Evolutionary conservation across 1,140 invertebrate genomes (phyloP).

Genomic region (Atta texana): DNA sequence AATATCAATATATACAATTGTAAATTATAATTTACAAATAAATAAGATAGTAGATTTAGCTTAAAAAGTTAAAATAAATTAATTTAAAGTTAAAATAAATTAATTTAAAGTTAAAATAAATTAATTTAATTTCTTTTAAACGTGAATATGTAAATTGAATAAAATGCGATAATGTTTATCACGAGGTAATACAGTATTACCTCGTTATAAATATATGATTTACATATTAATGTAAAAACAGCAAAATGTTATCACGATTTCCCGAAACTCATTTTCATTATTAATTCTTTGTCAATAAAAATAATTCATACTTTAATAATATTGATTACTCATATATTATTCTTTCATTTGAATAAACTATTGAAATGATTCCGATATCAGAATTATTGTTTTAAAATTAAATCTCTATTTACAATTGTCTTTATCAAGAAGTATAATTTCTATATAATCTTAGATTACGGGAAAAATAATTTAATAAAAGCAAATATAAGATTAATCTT

Average conservation of each 20-base stretch:
- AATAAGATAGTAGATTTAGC: not conserved
- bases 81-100: constrained; percentile 10
- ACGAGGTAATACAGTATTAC: not conserved
- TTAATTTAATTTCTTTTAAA: constrained; percentile 11
- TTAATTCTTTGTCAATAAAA: constrained; percentile 26
- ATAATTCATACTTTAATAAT: not conserved
- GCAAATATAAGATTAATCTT: not conserved
- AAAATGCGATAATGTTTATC: constrained; percentile 1
- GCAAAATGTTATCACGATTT: not conserved
- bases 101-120: not conserved
- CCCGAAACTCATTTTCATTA: not conserved
- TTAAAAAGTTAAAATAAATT: not conserved
- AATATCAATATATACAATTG: not conserved
- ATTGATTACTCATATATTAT: not conserved
- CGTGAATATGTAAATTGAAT: not conserved
- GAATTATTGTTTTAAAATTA: not conserved
- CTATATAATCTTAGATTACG: not conserved
- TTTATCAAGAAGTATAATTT: not conserved
- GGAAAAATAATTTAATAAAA: not conserved
- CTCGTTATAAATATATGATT: not conserved
- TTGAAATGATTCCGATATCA: not conserved
- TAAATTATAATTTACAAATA: not conserved
- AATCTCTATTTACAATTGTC: not conserved
- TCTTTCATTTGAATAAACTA: not conserved
- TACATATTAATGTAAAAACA: not conserved